Evolutionary conservation across 1,140 invertebrate genomes (phyloP).

Genomic region (Danaus melanippus): DNA sequence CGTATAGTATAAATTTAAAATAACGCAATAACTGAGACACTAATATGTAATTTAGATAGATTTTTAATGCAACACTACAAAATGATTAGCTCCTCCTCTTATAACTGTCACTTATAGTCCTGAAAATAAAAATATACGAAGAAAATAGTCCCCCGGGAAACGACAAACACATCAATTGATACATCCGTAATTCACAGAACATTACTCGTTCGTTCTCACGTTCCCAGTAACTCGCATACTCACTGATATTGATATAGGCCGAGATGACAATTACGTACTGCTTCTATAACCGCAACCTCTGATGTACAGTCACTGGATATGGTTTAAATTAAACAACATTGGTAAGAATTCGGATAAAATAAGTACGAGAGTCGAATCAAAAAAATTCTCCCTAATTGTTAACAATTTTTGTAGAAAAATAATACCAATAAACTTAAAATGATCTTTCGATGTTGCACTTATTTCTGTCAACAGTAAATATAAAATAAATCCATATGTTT

Average conservation of each 20-base stretch:
- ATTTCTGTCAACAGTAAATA: too few relatives aligned
- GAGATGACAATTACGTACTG: conserved; percentile 44
- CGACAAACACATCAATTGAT: conserved; percentile 10
- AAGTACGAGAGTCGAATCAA: too few relatives aligned
- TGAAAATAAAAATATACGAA: conserved; percentile 6
- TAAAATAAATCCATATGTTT: too few relatives aligned
- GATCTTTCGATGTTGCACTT: too few relatives aligned
- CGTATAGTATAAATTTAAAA: not conserved
- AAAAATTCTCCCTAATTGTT: too few relatives aligned
- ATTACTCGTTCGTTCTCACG: conserved; percentile 4
- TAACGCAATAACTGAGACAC: not conserved
- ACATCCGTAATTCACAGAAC: conserved; percentile 15
- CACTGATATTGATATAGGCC: conserved; percentile 50
- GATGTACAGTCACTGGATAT: conserved; percentile 21
- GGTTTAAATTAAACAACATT: not conserved
- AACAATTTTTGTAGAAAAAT: too few relatives aligned
- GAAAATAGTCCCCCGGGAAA: not conserved
- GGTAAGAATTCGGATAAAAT: too few relatives aligned
- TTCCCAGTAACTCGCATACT: conserved; percentile 25
- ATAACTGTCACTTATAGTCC: not conserved
- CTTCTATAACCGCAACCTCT: conserved; percentile 1
- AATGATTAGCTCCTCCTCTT: too few relatives aligned
- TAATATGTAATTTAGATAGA: not conserved
- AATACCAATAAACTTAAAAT: too few relatives aligned
- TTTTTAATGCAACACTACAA: not conserved